Evolutionary conservation across 1,140 invertebrate species (phyloP).

Genomic region (Phymastichus coffea): DNA sequence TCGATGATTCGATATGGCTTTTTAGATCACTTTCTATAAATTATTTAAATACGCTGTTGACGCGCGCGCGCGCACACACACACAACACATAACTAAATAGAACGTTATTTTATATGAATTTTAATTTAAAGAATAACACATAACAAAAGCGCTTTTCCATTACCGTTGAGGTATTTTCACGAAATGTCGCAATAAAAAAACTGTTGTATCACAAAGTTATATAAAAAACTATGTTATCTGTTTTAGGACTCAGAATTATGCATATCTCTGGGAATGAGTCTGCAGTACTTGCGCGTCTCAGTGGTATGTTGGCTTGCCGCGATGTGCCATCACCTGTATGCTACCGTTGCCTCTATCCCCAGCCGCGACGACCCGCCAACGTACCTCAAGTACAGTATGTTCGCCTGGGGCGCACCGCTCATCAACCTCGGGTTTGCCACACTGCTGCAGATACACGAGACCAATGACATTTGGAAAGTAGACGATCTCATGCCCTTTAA

Average conservation of each 20-base stretch:
- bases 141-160: too few relatives aligned
- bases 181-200: too few relatives aligned
- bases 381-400: constrained; percentile 56
- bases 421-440: constrained; percentile 45
- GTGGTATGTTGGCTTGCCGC: constrained; percentile 65
- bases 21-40: too few relatives aligned
- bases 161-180: too few relatives aligned
- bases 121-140: too few relatives aligned
- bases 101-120: too few relatives aligned
- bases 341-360: constrained; percentile 50
- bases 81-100: too few relatives aligned
- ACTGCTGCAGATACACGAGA: constrained; percentile 45
- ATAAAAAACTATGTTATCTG: too few relatives aligned
- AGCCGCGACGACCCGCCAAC: constrained; percentile 50
- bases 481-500: constrained; percentile 52
- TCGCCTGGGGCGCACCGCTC: constrained; percentile 56
- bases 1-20: too few relatives aligned
- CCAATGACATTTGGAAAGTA: constrained; percentile 45
- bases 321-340: constrained; percentile 64
- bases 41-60: too few relatives aligned
- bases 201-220: too few relatives aligned
- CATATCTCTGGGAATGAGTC: constrained; percentile 61
- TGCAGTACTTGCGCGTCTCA: constrained; percentile 64
- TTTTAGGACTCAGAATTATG: constrained; percentile 66
- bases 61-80: too few relatives aligned